phyloP scores from a whole-genome alignment of 2,888 invertebrate species.

The Caenorhabditis macrosperma region DNA sequence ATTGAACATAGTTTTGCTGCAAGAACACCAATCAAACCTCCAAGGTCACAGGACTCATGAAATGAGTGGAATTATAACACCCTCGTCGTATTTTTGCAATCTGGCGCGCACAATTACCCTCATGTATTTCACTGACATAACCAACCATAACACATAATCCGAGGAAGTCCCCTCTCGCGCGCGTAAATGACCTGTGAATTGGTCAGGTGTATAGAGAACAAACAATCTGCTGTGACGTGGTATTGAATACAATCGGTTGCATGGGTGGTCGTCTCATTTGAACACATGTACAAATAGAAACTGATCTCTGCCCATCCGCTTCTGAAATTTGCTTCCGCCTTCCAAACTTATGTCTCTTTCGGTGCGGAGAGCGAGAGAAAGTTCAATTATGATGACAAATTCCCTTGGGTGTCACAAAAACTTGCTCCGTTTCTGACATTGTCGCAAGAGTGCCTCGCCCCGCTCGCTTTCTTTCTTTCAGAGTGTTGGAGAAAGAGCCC shows the following conservation, averaged over 20 bases:
- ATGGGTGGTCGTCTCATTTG: slow-evolving; percentile 12
- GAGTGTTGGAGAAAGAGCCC: neutral
- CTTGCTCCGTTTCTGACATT: slow-evolving; percentile 4
- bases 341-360: neutral
- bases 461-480: neutral
- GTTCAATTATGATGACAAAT: slow-evolving; percentile 60
- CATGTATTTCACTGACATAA: slow-evolving; percentile 18
- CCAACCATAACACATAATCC: slow-evolving; percentile 34
- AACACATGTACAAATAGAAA: slow-evolving; percentile 23
- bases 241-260: neutral
- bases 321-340: neutral
- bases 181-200: slow-evolving; percentile 29
- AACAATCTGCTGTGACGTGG: slow-evolving; percentile 12
- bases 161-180: neutral
- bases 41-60: slow-evolving; percentile 15
- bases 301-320: neutral
- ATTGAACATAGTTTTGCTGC: neutral
- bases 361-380: slow-evolving; percentile 3
- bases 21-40: slow-evolving; percentile 3
- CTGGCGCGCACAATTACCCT: slow-evolving; percentile 39
- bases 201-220: neutral
- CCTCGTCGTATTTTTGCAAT: slow-evolving; percentile 45
- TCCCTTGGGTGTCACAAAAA: slow-evolving; percentile 59
- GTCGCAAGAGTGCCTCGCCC: no score
- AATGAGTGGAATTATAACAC: slow-evolving; percentile 35